Base-by-base conservation (phyloP, 2,113 vertebrate genomes). In the Orthonyx spaldingii region DNA sequence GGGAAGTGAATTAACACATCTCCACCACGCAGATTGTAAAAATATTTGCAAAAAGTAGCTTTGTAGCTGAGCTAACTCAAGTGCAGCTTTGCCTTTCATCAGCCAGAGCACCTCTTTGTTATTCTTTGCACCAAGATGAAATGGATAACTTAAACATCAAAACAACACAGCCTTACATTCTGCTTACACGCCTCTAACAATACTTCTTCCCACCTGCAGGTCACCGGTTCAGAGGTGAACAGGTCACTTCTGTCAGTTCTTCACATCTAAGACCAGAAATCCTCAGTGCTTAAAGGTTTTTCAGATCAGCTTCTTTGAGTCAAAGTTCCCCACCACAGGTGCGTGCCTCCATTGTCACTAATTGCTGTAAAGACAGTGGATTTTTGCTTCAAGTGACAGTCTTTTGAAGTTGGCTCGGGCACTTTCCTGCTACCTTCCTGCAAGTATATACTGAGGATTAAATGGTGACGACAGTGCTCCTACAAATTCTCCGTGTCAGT, bases 161-260 rank as follows among this genome's bases (percentile, higher is more conserved):
- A 97, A 97, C 97, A 98, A 97, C 97, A 98, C 96, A 97, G 98
- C 95, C 41, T 91, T 95, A 84, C 90, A 96, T 97, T 98, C 97
- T 98, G 98, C 97, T 95, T 97, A 98, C 97, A 97, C 97, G 97
- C 97, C 96, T 83, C 94, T 97, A 97, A 99, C 98, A 99, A 99
- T 98, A 92, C 97, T 93, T 90, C 97, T 97, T 96, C 98, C 98
- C 99, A 99, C 99, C 99, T 99, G 99, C 92, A 98, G 98, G 98
- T 98, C 98, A 98, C 91, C 88, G 97, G 98, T 98, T 99, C 98
- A 98, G 96, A 95, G 96, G 97, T 97, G 89, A 94, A 96, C 96
- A 91, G 98, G 98, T 97, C 97, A 97, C 76, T 93, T 94, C 94
- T 97, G 97, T 97, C 98, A 98, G 83, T 89, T 96, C 97, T 98